These are phyloP conservation scores for Drosophila obscura DNA, from an alignment of 1,140 invertebrate species.

Conservation along the genomic window DNA sequence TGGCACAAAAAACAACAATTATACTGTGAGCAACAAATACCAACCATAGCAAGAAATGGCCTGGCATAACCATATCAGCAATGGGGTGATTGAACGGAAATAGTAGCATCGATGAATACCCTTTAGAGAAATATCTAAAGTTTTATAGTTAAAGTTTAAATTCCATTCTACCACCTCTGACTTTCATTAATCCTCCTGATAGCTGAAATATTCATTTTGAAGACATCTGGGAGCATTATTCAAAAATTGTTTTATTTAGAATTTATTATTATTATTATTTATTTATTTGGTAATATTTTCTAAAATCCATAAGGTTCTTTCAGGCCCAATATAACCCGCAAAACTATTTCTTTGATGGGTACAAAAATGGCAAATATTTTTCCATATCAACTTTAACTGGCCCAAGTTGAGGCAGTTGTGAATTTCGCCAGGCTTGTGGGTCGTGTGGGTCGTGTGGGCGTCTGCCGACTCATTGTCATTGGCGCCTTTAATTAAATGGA, in stretches of 20 bases:
- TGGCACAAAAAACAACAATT: conserved; percentile 60
- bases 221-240: too few relatives aligned
- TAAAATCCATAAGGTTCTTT: too few relatives aligned
- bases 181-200: too few relatives aligned
- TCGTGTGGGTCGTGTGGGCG: background rate
- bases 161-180: too few relatives aligned
- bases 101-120: too few relatives aligned
- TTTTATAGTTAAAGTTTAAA: too few relatives aligned
- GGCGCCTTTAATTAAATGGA: conserved; percentile 66
- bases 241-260: too few relatives aligned
- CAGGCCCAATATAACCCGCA: background rate
- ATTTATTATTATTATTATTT: too few relatives aligned
- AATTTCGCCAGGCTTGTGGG: background rate
- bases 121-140: too few relatives aligned
- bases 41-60: conserved; percentile 39
- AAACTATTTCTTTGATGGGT: background rate
- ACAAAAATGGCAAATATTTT: conserved; percentile 30
- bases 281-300: too few relatives aligned
- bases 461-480: conserved; percentile 39
- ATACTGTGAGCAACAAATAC: conserved; percentile 25
- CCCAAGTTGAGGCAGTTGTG: conserved; percentile 24
- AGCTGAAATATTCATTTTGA: too few relatives aligned
- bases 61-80: conserved; percentile 20
- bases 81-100: too few relatives aligned
- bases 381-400: conserved; percentile 42